Conservation (phyloP, 2,113 vertebrate species). For the Caranx melampygus region DNA sequence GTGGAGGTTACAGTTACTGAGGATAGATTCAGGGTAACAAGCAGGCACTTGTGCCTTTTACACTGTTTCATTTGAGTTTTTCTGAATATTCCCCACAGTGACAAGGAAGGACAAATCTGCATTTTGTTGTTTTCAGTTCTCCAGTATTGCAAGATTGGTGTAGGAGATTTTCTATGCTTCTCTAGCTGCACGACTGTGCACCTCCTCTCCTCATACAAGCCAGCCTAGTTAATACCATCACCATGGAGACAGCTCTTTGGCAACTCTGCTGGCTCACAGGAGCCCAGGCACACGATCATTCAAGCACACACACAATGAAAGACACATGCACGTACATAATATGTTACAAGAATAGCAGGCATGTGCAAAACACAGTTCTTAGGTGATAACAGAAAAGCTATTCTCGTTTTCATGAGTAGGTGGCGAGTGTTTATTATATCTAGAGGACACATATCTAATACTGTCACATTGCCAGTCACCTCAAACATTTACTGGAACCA, state of each 20-base stretch:
- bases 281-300: conserved; percentile 67
- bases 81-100: not conserved
- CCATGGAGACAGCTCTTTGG: conserved; percentile 81
- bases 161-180: conserved; percentile 60
- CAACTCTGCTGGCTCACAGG: conserved; percentile 71
- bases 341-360: conserved; percentile 56
- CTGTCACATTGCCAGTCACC: conserved; percentile 6
- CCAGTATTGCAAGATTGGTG: conserved; percentile 50
- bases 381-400: conserved; percentile 56
- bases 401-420: conserved; percentile 55
- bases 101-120: conserved; percentile 50
- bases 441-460: conserved; percentile 12
- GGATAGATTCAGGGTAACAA: conserved; percentile 51
- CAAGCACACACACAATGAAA: conserved; percentile 62
- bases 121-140: conserved; percentile 51
- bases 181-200: conserved; percentile 59
- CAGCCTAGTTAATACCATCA: conserved; percentile 79
- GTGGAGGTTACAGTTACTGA: conserved; percentile 23
- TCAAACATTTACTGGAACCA: conserved; percentile 20
- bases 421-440: conserved; percentile 48
- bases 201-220: conserved; percentile 68
- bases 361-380: conserved; percentile 50
- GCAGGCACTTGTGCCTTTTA: conserved; percentile 40
- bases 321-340: conserved; percentile 51
- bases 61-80: conserved; percentile 7